Base-by-base conservation (phyloP, 2,888 invertebrate genomes). In the Hipparchia sbordonii region DNA sequence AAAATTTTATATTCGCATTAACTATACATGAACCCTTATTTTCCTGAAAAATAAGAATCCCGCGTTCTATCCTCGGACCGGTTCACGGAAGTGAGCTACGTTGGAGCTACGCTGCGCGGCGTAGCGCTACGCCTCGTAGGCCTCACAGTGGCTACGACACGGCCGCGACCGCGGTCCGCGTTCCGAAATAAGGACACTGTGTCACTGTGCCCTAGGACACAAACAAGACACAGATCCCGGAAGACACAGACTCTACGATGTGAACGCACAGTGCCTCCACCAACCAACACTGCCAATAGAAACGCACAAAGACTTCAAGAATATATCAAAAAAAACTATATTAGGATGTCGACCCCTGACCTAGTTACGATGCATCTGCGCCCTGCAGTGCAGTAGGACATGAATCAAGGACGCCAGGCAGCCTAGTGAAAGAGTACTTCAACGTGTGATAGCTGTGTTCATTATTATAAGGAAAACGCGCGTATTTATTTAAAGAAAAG, bases 91-190 rank as follows among this genome's bases (percentile, higher is more conserved):
- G 90, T 85, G 83, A 77, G 78, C 72, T 79, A 79, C 86, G 78
- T 67, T 79, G 79, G 79, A 79, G 82, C 86, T 83, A 83, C 85
- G 85, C 81, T 83, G 84, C 82, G 86, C 82, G 84, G 81, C 85
- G 83, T 85, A 86, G 84, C 89, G 89, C 90, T 90, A 89, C 87
- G 86, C 89, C 89, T 85, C 90, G 91, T 92, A 92, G 92, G 91
- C 91, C 89, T 87, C 83, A 84, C 90, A 91, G 90, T 89, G 89
- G 87, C 89, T 89, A 89, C 90, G 87, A 81, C 82, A 76, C 83
- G 85, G 84, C 83, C 89, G 88, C 85, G 86, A 85, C 82, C 83
- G 82, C 85, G 85, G 81, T 79, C 81, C 82, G 85, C 83, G 79
- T 73, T 77, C 83, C 82, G 77, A 76, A 80, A 89, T 83, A 82